A percentile compares a stretch with the other conserved stretches of the same genome.
Conservation (phyloP, 2,797 vertebrate species). For the Glyptemys insculpta region DNA sequence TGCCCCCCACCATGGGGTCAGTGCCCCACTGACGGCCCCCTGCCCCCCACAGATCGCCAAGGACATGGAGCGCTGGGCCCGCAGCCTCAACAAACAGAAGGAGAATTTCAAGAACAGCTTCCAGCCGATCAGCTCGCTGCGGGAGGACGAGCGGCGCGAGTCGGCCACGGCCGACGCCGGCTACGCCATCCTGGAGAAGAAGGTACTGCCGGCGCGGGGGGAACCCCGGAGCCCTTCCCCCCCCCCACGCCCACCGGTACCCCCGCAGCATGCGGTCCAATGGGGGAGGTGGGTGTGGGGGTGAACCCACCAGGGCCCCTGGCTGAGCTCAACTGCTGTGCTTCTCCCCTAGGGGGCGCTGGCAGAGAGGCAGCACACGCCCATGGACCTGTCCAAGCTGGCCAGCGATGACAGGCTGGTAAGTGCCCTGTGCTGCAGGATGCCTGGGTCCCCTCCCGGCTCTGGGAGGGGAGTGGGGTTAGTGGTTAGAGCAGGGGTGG, state of each 20-base stretch:
- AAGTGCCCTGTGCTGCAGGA: not conserved
- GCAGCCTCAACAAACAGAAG: constrained; percentile 93
- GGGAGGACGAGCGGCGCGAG: constrained; percentile 87
- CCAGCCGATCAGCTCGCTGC: constrained; percentile 80
- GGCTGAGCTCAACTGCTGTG: not conserved
- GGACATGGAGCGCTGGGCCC: constrained; percentile 96
- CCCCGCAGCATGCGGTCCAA: too few relatives aligned
- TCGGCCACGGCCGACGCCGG: constrained; percentile 93
- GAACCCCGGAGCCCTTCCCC: not conserved
- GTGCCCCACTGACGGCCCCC: not conserved
- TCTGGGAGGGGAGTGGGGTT: not conserved
- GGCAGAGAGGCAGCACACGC: constrained; percentile 87
- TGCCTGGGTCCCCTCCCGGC: not conserved
- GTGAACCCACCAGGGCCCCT: not conserved
- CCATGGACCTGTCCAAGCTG: constrained; percentile 88
- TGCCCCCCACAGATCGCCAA: constrained; percentile 88
- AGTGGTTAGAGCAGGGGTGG: too few relatives aligned
- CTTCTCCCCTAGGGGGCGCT: constrained; percentile 84
- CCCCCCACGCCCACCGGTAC: not conserved
- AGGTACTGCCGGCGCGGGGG: constrained; percentile 76
- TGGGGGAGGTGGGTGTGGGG: not conserved
- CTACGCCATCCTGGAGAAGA: constrained; percentile 94
- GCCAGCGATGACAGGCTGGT: constrained; percentile 84
- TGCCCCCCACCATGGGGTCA: not conserved
- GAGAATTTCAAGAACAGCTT: constrained; percentile 90